phyloP scores from a whole-genome alignment of 2,797 vertebrate species.

The Notamacropus eugenii region DNA sequence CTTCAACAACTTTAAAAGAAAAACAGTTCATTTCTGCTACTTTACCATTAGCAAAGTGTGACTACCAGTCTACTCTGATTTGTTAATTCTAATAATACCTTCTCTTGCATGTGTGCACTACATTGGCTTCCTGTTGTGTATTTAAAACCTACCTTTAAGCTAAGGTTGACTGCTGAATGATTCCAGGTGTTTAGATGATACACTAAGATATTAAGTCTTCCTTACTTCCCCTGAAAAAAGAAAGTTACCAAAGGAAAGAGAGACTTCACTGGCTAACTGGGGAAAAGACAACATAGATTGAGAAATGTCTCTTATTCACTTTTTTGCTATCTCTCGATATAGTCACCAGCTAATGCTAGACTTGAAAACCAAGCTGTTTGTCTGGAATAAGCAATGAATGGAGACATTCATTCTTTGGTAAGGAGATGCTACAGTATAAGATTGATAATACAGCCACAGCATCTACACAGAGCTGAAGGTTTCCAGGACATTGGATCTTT shows the following conservation, averaged over 20 bases:
- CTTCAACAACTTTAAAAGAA: background rate
- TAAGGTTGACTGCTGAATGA: background rate
- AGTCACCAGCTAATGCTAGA: background rate
- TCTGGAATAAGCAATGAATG: background rate
- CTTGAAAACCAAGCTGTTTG: background rate
- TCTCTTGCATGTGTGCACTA: accelerated
- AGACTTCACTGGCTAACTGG: background rate
- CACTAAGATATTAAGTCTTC: background rate
- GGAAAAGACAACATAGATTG: background rate
- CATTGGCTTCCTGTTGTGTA: background rate
- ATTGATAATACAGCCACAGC: background rate
- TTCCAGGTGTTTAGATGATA: background rate
- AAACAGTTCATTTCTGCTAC: background rate
- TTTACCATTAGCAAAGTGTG: background rate
- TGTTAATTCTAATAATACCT: background rate
- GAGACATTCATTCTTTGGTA: background rate
- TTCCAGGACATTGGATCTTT: background rate
- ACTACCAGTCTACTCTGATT: background rate
- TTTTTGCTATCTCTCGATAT: background rate
- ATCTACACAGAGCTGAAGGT: background rate
- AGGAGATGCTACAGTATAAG: background rate
- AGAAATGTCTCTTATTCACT: background rate
- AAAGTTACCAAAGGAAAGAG: background rate
- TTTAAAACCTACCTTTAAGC: background rate
- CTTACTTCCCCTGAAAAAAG: background rate